Conservation (phyloP, 2,797 vertebrate species). For the Pangasius macronema region DNA sequence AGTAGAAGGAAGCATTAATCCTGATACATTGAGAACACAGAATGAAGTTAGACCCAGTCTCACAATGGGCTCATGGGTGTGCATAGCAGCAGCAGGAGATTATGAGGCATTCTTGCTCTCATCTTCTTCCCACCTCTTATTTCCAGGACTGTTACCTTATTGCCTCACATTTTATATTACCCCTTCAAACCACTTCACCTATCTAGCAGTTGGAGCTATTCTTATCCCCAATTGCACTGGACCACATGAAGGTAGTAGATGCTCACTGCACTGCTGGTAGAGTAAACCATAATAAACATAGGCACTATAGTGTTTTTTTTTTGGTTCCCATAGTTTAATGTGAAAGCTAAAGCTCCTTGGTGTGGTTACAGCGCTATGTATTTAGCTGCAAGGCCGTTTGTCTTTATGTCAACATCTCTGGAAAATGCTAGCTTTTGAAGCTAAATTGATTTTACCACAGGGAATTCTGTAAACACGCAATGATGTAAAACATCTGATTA, state of each 20-base stretch:
- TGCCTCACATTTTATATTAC: conserved; percentile 2
- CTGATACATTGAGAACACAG: not conserved
- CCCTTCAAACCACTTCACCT: conserved; percentile 19
- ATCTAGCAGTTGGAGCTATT: conserved; percentile 33
- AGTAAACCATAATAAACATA: conserved; percentile 36
- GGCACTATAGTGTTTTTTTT: not conserved
- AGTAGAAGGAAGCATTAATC: not conserved
- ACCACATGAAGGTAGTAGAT: conserved; percentile 16
- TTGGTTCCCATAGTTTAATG: not conserved
- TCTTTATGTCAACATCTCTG: not conserved
- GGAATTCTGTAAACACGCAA: conserved; percentile 7
- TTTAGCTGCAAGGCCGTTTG: conserved; percentile 1
- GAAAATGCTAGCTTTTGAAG: conserved; percentile 16
- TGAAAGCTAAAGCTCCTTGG: not conserved
- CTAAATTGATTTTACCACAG: not conserved
- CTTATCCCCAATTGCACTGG: conserved; percentile 25
- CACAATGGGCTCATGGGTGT: not conserved
- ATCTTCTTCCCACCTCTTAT: conserved; percentile 11
- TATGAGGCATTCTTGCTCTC: not conserved
- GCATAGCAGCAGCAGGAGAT: not conserved
- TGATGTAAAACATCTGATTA: conserved; percentile 20
- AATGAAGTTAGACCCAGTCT: not conserved
- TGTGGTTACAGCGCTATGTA: conserved; percentile 7
- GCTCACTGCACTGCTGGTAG: conserved; percentile 12
- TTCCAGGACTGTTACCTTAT: conserved; percentile 35